phyloP scores from a whole-genome alignment of 2,888 invertebrate species.

The Ischnus inquisitorius region DNA sequence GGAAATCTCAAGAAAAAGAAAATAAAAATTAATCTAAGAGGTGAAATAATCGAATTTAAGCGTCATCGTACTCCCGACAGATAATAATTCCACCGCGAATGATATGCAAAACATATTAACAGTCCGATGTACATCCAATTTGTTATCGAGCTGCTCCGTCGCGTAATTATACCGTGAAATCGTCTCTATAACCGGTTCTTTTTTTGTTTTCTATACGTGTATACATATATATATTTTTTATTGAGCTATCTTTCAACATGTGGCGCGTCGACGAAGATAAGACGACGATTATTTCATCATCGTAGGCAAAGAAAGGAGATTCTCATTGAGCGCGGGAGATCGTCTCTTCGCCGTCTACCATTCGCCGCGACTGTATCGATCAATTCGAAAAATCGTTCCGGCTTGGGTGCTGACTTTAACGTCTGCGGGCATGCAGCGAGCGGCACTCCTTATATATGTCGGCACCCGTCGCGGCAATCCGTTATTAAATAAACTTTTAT shows the following conservation, averaged over 20 bases:
- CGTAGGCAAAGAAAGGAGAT: background rate
- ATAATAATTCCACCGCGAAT: slow-evolving; percentile 16
- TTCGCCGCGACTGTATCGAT: slow-evolving; percentile 64
- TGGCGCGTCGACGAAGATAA: slow-evolving; percentile 18
- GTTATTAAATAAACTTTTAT: slow-evolving; percentile 61
- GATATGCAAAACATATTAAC: slow-evolving; percentile 57
- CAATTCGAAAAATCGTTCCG: slow-evolving; percentile 65
- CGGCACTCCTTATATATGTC: slow-evolving; percentile 45
- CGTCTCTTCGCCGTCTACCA: slow-evolving; percentile 56
- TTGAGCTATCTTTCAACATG: slow-evolving; percentile 37
- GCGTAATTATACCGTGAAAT: slow-evolving; percentile 52
- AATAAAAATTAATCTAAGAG: slow-evolving; percentile 21
- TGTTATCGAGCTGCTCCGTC: slow-evolving; percentile 61
- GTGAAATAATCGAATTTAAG: slow-evolving; percentile 32
- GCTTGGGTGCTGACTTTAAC: slow-evolving; percentile 54
- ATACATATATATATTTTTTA: slow-evolving; percentile 27
- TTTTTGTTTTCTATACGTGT: background rate
- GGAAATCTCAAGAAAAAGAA: slow-evolving; percentile 29
- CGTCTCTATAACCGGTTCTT: slow-evolving; percentile 47
- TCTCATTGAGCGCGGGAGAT: slow-evolving; percentile 53
- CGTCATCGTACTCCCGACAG: slow-evolving; percentile 7
- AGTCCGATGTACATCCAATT: slow-evolving; percentile 65
- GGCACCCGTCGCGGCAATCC: slow-evolving; percentile 37
- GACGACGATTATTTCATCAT: slow-evolving; percentile 44
- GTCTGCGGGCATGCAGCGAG: slow-evolving; percentile 28